Percentiles rank a stretch among this genome's conserved stretches.
Evolutionary conservation across 2,113 vertebrate genomes (phyloP).

Genomic region (Illadopsis cleaveri): DNA sequence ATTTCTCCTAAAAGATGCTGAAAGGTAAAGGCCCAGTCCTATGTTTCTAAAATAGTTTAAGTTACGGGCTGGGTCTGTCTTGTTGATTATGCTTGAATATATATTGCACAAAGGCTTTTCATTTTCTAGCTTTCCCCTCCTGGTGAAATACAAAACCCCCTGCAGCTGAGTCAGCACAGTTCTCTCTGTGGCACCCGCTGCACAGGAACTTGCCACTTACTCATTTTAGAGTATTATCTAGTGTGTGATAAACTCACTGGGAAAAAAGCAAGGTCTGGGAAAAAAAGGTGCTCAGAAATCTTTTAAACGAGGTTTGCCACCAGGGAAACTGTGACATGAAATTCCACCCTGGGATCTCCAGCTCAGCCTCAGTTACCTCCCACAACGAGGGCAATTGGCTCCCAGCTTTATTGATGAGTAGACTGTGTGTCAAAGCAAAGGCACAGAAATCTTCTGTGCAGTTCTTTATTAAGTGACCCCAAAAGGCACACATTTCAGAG

Average conservation of each 20-base stretch:
- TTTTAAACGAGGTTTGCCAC: background rate
- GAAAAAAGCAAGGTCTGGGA: background rate
- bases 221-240: background rate
- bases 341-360: background rate
- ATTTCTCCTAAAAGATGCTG: background rate
- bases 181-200: background rate
- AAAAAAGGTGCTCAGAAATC: background rate
- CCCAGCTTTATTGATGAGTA: background rate
- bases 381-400: rapidly evolving
- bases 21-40: background rate
- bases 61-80: background rate
- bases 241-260: background rate
- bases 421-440: background rate
- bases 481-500: background rate
- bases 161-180: background rate
- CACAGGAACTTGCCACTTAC: background rate
- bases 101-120: background rate
- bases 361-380: background rate
- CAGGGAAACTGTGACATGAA: background rate
- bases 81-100: background rate
- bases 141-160: background rate
- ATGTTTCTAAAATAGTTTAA: background rate
- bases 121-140: background rate
- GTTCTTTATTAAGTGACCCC: background rate
- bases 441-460: background rate